Conservation (phyloP, 2,113 vertebrate genomes). For the Istiophorus platypterus region DNA sequence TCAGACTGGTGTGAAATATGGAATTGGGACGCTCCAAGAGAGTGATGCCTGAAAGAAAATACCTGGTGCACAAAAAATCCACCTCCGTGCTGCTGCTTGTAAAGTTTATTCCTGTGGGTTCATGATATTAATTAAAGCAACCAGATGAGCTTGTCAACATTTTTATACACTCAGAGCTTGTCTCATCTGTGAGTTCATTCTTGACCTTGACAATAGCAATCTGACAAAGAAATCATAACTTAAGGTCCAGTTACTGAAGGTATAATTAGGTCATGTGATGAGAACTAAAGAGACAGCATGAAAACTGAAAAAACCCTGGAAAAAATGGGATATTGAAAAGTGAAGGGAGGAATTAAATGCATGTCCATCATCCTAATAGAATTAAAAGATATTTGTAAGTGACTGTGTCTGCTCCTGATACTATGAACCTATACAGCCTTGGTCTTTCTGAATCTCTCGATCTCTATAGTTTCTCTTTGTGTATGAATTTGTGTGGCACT, state of each 20-base stretch:
- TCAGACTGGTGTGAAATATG: neutral
- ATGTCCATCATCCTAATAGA: neutral
- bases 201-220: neutral
- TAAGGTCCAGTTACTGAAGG: neutral
- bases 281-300: neutral
- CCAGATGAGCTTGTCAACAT: neutral
- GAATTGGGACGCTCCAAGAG: neutral
- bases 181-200: neutral
- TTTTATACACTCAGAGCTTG: neutral
- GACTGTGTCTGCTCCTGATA: neutral
- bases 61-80: neutral
- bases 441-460: neutral
- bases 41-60: neutral
- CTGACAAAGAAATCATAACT: neutral
- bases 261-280: neutral
- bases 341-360: neutral
- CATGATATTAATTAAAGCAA: neutral
- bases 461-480: neutral
- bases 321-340: neutral
- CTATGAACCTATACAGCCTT: neutral
- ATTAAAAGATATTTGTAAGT: neutral
- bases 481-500: neutral
- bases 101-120: neutral
- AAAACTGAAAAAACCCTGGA: neutral
- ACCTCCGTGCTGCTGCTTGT: neutral